phyloP scores from a whole-genome alignment of 2,113 vertebrate species.

The Petrocephalus microphthalmus region DNA sequence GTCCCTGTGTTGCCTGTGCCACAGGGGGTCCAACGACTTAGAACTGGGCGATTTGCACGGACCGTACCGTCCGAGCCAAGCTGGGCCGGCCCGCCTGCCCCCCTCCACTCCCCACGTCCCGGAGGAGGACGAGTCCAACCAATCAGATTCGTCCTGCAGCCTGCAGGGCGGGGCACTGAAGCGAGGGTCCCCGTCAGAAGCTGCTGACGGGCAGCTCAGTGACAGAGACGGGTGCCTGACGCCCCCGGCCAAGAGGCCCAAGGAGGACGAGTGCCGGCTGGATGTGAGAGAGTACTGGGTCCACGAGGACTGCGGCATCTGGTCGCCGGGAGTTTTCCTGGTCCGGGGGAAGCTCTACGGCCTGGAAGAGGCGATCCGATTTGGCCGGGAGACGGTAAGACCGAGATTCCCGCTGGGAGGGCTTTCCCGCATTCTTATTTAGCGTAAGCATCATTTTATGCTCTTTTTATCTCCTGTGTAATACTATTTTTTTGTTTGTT shows the following conservation, averaged over 20 bases:
- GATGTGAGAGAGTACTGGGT: constrained; percentile 56
- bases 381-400: constrained; percentile 55
- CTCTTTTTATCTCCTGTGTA: background rate
- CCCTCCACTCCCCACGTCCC: background rate
- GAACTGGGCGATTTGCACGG: constrained; percentile 68
- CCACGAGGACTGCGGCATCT: constrained; percentile 66
- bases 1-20: constrained; percentile 57
- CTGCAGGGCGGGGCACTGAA: background rate
- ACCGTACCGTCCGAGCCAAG: constrained; percentile 46
- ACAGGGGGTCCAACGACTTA: constrained; percentile 46
- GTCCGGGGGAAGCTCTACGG: constrained; percentile 63
- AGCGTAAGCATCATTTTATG: background rate
- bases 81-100: background rate
- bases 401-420: background rate
- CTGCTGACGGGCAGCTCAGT: background rate
- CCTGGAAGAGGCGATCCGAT: constrained; percentile 53
- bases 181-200: background rate
- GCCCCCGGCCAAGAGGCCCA: constrained; percentile 6
- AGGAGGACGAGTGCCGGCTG: background rate
- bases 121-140: constrained; percentile 8
- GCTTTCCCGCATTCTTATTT: background rate
- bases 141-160: constrained; percentile 12
- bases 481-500: background rate
- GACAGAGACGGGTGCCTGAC: background rate
- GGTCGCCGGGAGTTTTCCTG: constrained; percentile 61